phyloP scores from a whole-genome alignment of 2,888 invertebrate species.

The Caenorhabditis sinica region DNA sequence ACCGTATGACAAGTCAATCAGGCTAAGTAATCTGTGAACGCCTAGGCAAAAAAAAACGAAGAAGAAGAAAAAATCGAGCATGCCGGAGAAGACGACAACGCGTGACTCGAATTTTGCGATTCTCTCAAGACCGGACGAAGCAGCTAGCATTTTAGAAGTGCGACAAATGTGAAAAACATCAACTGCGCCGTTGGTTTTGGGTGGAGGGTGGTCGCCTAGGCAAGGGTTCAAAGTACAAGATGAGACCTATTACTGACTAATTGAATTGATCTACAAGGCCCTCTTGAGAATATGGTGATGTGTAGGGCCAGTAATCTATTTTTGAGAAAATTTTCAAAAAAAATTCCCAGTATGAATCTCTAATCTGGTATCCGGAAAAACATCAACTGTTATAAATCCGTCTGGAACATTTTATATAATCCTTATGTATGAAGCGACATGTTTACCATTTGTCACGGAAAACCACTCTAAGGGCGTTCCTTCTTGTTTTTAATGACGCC shows the following conservation, averaged over 20 bases:
- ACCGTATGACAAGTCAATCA: conserved; percentile 48
- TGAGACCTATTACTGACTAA: conserved; percentile 28
- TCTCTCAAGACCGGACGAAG: conserved; percentile 40
- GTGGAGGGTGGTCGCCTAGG: conserved; percentile 22
- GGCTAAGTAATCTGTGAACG: conserved; percentile 57
- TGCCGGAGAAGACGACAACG: conserved; percentile 21
- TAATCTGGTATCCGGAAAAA: conserved; percentile 3
- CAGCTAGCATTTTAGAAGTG: conserved; percentile 46
- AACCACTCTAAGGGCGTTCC: conserved; percentile 1
- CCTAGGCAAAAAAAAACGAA: neutral
- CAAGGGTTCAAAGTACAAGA: conserved; percentile 46
- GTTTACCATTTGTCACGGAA: neutral
- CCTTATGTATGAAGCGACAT: neutral
- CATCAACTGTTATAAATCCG: conserved; percentile 19
- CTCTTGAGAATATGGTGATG: conserved; percentile 1
- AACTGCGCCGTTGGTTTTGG: conserved; percentile 1
- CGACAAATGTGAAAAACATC: conserved; percentile 46
- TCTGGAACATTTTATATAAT: conserved; percentile 21
- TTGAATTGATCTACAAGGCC: conserved; percentile 19
- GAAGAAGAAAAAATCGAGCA: conserved; percentile 27
- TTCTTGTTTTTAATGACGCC: conserved; percentile 39
- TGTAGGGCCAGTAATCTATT: conserved; percentile 8
- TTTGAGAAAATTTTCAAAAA: neutral
- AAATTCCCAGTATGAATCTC: neutral
- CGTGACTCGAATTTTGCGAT: conserved; percentile 57